Conservation (phyloP, 2,888 invertebrate genomes). For the Agonopterix subpropinquella region DNA sequence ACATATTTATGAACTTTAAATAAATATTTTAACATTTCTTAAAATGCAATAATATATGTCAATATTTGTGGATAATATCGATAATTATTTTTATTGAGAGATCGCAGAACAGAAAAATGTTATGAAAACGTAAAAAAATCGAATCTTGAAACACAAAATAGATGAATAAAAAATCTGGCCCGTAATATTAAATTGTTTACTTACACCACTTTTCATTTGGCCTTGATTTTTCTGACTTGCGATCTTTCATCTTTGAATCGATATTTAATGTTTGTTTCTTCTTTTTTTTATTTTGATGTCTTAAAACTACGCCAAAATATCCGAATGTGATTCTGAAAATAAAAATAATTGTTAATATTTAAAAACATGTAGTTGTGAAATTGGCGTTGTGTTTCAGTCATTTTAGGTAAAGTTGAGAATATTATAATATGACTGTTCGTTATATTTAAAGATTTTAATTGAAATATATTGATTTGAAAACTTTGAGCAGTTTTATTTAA, state of each 20-base stretch:
- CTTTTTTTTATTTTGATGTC: conserved; percentile 8
- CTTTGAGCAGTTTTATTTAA: conserved; percentile 19
- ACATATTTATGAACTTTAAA: too few relatives aligned
- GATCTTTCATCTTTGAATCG: conserved; percentile 2
- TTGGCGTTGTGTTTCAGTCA: conserved; percentile 64
- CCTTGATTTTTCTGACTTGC: too few relatives aligned
- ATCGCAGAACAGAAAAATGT: too few relatives aligned
- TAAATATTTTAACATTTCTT: too few relatives aligned
- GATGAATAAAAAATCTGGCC: too few relatives aligned
- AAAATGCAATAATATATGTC: background rate
- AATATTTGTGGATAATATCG: too few relatives aligned
- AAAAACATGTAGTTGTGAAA: conserved; percentile 63
- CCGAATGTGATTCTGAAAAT: conserved; percentile 32
- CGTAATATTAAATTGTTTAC: too few relatives aligned
- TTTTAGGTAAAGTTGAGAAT: conserved; percentile 46
- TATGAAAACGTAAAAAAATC: too few relatives aligned
- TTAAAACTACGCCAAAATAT: conserved; percentile 21
- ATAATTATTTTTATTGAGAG: too few relatives aligned
- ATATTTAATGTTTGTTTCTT: conserved; percentile 9
- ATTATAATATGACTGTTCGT: conserved; percentile 52
- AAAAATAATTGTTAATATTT: conserved; percentile 26
- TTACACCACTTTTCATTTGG: too few relatives aligned
- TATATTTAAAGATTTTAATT: conserved; percentile 69
- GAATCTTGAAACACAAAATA: too few relatives aligned
- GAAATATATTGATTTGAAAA: conserved; percentile 52